These are phyloP conservation scores for Myathropa florea DNA, from an alignment of 2,888 invertebrate species.

Conservation along the genomic window DNA sequence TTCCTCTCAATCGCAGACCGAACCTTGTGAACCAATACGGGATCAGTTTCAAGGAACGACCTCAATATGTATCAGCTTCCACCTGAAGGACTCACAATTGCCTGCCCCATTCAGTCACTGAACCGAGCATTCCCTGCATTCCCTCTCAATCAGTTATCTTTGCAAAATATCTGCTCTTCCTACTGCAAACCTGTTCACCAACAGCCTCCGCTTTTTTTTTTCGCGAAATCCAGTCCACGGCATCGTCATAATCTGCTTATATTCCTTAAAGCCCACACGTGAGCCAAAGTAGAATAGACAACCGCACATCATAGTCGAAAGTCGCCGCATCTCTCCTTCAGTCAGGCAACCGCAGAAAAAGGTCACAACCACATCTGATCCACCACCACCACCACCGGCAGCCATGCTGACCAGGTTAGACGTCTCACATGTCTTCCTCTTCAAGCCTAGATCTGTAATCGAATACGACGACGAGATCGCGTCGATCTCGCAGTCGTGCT, in stretches of 20 bases:
- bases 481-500: slow-evolving; percentile 6
- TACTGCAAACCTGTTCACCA: not conserved
- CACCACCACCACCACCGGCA: not conserved
- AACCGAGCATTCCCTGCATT: too few species aligned
- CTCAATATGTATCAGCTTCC: too few species aligned
- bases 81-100: too few species aligned
- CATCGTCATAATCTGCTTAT: not conserved
- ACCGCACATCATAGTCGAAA: not conserved
- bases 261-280: not conserved
- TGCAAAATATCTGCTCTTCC: not conserved
- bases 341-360: slow-evolving; percentile 35
- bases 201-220: too few species aligned
- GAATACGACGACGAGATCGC: slow-evolving; percentile 51
- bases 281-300: not conserved
- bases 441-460: slow-evolving; percentile 47
- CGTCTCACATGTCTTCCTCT: slow-evolving; percentile 54
- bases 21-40: too few species aligned
- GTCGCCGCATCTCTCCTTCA: not conserved
- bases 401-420: slow-evolving; percentile 46
- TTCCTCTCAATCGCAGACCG: too few species aligned
- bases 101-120: too few species aligned
- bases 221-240: not conserved
- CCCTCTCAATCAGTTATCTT: not conserved
- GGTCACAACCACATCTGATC: slow-evolving; percentile 40
- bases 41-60: too few species aligned